These are phyloP conservation scores for Tiliqua scincoides DNA, from an alignment of 2,113 vertebrate genomes.

Conservation along the genomic window DNA sequence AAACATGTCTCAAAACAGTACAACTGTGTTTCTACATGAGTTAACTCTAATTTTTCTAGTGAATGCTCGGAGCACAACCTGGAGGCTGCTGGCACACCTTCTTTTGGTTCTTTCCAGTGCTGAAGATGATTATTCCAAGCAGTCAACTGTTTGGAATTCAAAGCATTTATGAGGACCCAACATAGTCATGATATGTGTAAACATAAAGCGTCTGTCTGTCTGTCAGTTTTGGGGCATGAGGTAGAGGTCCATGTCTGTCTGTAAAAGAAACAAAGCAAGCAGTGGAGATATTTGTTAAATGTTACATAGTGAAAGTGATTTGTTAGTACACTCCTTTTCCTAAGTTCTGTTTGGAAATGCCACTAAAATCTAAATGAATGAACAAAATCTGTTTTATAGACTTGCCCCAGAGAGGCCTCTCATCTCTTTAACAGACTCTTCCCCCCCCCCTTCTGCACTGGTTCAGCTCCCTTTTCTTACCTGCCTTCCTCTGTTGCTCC, in stretches of 20 bases:
- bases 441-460: neutral
- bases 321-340: neutral
- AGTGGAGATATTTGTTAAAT: neutral
- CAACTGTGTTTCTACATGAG: neutral
- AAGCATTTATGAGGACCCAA: neutral
- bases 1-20: neutral
- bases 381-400: neutral
- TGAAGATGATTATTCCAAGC: neutral
- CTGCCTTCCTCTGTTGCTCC: neutral
- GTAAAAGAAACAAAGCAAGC: neutral
- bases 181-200: neutral
- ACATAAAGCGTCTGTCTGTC: neutral
- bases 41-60: neutral
- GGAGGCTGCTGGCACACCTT: neutral
- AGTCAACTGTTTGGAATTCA: neutral
- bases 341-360: neutral
- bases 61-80: neutral
- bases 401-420: neutral
- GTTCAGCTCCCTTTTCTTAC: neutral
- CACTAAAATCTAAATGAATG: neutral
- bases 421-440: neutral
- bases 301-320: neutral
- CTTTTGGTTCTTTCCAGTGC: neutral
- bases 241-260: no score
- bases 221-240: conserved; percentile 3